Conservation (phyloP, 2,888 invertebrate species). For the Hydroisotoma schaefferi region DNA sequence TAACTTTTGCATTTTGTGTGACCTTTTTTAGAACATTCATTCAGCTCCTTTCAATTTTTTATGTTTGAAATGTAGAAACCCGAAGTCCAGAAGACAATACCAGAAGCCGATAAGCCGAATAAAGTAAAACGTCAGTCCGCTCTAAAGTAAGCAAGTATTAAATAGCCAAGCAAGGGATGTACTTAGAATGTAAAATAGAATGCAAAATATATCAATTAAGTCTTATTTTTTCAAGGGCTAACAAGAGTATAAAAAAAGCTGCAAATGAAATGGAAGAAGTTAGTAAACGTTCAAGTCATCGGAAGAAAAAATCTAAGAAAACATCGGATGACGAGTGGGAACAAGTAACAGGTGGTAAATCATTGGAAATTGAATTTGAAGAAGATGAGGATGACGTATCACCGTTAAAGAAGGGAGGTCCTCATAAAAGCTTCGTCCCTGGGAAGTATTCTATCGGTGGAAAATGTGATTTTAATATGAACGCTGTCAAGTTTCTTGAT, state of each 20-base stretch:
- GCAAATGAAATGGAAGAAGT: neutral
- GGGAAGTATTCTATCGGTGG: neutral
- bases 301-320: neutral
- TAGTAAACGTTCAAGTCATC: conserved; percentile 1
- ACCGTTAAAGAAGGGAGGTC: too few relatives aligned
- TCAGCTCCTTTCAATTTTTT: too few relatives aligned
- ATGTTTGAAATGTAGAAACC: too few relatives aligned
- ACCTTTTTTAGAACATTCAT: too few relatives aligned
- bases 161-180: neutral
- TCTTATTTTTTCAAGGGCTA: neutral
- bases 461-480: conserved; percentile 7
- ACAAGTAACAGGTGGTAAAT: neutral
- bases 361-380: conserved; percentile 3
- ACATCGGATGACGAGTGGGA: neutral
- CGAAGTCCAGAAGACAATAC: too few relatives aligned
- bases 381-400: conserved; percentile 11
- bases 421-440: too few relatives aligned
- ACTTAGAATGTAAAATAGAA: neutral
- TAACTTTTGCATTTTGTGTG: neutral
- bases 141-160: too few relatives aligned
- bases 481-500: neutral
- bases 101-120: too few relatives aligned
- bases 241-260: neutral
- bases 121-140: too few relatives aligned
- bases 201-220: neutral